These are phyloP conservation scores for Dendrophyllia cribrosa DNA, from an alignment of 64 coral and sea anemone genomes.

Conservation along the genomic window DNA sequence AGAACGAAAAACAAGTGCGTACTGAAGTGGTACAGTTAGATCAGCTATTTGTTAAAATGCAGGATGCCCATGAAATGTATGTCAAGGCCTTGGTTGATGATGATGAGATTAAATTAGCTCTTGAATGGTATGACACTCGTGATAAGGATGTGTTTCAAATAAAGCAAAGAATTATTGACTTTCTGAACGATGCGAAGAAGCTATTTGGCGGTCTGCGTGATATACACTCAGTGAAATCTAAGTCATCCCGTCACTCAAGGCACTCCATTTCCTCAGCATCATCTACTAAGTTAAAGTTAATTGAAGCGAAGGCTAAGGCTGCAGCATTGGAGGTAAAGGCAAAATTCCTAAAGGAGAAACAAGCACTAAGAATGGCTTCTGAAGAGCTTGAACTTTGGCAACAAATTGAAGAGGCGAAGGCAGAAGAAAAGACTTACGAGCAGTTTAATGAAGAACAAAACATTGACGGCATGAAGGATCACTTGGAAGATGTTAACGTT, in stretches of 20 bases:
- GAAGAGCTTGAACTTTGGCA: conserved; percentile 63
- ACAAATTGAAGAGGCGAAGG: conserved; percentile 42
- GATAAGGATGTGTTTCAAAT: conserved; percentile 66
- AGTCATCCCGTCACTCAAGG: neutral
- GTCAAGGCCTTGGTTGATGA: conserved; percentile 44
- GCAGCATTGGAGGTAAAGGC: conserved; percentile 66
- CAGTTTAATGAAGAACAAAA: conserved; percentile 42
- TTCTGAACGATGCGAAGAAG: conserved; percentile 54
- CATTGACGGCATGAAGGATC: neutral
- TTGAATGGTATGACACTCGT: conserved; percentile 63
- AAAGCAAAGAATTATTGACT: conserved; percentile 71
- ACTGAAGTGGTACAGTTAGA: conserved; percentile 62
- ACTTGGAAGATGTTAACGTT: neutral
- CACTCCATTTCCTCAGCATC: conserved; percentile 23
- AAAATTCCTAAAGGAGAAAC: conserved; percentile 44
- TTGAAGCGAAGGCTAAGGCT: conserved; percentile 48
- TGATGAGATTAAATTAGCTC: conserved; percentile 23
- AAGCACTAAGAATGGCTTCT: conserved; percentile 53
- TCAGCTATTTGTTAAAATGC: conserved; percentile 46
- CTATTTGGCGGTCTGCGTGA: neutral
- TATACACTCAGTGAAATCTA: conserved; percentile 13
- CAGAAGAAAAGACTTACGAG: conserved; percentile 51
- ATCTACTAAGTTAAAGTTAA: conserved; percentile 51
- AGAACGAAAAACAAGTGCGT: conserved; percentile 70
- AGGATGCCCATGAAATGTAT: conserved; percentile 42